Percentiles rank a stretch among this genome's conserved stretches.
Evolutionary conservation across 2,113 vertebrate genomes (phyloP).

Genomic region (Clarias macrocephalus): DNA sequence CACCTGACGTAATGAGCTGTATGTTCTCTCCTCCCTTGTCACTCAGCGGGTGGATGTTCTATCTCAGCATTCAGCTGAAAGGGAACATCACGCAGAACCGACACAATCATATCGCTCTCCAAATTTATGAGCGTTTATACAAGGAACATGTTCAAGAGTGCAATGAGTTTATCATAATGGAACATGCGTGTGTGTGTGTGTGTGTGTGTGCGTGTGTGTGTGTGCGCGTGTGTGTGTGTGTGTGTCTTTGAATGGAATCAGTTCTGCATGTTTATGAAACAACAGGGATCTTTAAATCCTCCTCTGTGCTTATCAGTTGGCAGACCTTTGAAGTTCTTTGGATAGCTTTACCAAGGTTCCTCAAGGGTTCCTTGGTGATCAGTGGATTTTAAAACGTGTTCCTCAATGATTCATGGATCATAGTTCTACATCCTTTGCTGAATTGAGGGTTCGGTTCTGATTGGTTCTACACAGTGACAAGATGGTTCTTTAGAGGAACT

Average conservation of each 20-base stretch:
- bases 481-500: not conserved
- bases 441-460: not conserved
- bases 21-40: slow-evolving; percentile 2
- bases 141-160: not conserved
- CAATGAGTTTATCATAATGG: not conserved
- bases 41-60: slow-evolving; percentile 8
- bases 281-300: not conserved
- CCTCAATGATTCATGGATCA: not conserved
- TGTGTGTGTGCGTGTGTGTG: no score
- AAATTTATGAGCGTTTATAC: slow-evolving; percentile 11
- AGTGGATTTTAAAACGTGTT: not conserved
- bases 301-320: not conserved
- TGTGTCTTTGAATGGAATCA: not conserved
- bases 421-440: not conserved
- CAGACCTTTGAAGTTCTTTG: not conserved
- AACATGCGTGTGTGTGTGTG: not conserved
- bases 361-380: no score
- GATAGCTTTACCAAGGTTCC: not conserved
- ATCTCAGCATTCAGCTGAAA: slow-evolving; percentile 2
- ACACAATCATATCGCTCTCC: not conserved
- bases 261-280: not conserved
- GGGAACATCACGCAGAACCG: not conserved
- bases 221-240: not conserved
- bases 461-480: not conserved
- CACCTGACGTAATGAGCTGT: slow-evolving; percentile 12